phyloP scores from a whole-genome alignment of 2,888 invertebrate genomes.

The Cheilosia grossa region DNA sequence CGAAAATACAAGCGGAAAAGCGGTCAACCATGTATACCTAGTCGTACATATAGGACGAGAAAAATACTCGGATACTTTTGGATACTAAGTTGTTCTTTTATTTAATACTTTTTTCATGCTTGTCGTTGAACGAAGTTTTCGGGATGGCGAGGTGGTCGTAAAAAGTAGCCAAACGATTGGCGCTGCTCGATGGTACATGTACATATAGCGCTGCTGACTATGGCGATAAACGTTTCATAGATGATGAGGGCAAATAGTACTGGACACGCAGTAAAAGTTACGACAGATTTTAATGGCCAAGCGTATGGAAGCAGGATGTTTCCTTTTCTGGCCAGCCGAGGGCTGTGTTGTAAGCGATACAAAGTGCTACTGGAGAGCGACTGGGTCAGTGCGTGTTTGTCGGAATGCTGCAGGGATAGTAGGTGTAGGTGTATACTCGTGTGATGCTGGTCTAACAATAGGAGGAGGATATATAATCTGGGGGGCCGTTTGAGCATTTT shows the following conservation, averaged over 20 bases:
- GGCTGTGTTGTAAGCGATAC: slow-evolving; percentile 22
- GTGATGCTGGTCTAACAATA: slow-evolving; percentile 15
- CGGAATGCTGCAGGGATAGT: not conserved
- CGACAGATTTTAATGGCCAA: slow-evolving; percentile 55
- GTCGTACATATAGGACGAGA: not conserved
- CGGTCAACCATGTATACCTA: slow-evolving; percentile 4
- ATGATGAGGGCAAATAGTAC: slow-evolving; percentile 49
- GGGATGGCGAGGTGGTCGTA: slow-evolving; percentile 54
- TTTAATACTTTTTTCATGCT: slow-evolving; percentile 33
- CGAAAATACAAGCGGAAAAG: slow-evolving; percentile 21
- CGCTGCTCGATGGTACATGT: slow-evolving; percentile 32
- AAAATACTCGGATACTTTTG: slow-evolving; percentile 24
- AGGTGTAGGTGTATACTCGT: slow-evolving; percentile 1
- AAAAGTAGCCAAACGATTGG: slow-evolving; percentile 68
- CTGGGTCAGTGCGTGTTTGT: slow-evolving; percentile 34
- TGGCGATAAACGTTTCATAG: slow-evolving; percentile 52
- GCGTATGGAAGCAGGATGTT: slow-evolving; percentile 51
- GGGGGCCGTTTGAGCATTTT: slow-evolving; percentile 34
- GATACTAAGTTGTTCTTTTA: slow-evolving; percentile 49
- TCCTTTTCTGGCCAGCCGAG: slow-evolving; percentile 1
- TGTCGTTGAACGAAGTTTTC: slow-evolving; percentile 54
- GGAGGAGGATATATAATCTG: slow-evolving; percentile 14
- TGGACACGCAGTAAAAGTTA: slow-evolving; percentile 56
- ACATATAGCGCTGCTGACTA: slow-evolving; percentile 18
- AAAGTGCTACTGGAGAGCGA: slow-evolving; percentile 55